Conservation (phyloP, 64 coral and sea anemone genomes). For the Platygyra sinensis region DNA sequence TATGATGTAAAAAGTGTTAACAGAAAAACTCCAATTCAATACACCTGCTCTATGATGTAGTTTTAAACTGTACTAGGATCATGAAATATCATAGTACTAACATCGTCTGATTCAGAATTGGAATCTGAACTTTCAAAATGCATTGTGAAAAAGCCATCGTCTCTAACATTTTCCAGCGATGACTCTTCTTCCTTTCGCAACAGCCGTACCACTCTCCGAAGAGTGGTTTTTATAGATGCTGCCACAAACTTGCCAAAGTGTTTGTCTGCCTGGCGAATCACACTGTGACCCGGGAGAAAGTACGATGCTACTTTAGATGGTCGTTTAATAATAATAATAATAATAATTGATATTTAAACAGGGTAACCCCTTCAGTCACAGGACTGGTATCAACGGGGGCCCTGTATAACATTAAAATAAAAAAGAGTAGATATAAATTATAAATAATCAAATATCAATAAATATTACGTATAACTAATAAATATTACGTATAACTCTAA, state of each 20-base stretch:
- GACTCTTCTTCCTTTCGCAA: not conserved
- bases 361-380: no score
- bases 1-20: no score
- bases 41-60: no score
- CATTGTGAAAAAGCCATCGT: not conserved
- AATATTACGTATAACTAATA: no score
- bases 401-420: no score
- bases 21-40: no score
- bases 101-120: not conserved
- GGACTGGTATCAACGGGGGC: no score
- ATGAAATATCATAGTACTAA: not conserved
- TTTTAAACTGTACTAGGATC: not conserved
- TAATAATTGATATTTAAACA: no score
- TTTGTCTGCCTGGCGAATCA: conserved; percentile 14
- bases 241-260: conserved; percentile 15
- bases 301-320: conserved; percentile 7
- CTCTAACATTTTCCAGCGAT: not conserved
- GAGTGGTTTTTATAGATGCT: conserved; percentile 17
- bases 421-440: no score
- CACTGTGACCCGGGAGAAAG: conserved; percentile 18
- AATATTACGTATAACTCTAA: no score
- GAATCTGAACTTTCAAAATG: not conserved
- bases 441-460: no score
- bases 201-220: conserved; percentile 2
- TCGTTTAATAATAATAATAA: no score